Conservation (phyloP, 2,797 vertebrate genomes). For the Paguma larvata region DNA sequence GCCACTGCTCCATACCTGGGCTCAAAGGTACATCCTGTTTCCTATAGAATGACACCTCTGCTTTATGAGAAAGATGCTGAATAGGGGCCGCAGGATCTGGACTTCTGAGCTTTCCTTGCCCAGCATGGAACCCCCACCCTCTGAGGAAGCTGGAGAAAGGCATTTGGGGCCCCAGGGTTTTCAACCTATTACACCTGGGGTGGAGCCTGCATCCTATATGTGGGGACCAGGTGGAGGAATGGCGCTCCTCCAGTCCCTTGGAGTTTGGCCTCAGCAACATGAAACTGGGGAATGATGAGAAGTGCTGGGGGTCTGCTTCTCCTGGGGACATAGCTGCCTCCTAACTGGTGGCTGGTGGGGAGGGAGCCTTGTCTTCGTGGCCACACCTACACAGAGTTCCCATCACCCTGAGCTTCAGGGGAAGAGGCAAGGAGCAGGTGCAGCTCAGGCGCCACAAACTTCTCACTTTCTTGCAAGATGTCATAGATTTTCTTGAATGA, state of each 20-base stretch:
- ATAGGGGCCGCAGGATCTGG: not conserved
- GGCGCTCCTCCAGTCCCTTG: not conserved
- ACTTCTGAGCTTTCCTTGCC: not conserved
- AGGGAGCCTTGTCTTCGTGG: not conserved
- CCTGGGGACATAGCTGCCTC: not conserved
- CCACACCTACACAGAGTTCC: not conserved
- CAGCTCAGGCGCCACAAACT: not conserved
- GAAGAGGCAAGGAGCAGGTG: no score
- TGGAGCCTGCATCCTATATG: not conserved
- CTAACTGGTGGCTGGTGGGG: not conserved
- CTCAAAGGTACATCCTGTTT: not conserved
- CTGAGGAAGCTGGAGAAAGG: not conserved
- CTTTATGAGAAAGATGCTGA: not conserved
- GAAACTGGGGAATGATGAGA: not conserved
- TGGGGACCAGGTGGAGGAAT: not conserved
- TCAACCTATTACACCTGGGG: not conserved
- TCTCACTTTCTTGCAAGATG: not conserved
- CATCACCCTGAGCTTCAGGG: not conserved
- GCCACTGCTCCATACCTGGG: not conserved
- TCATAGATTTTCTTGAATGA: not conserved
- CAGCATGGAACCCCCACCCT: not conserved
- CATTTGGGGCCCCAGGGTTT: not conserved
- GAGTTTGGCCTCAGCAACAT: not conserved
- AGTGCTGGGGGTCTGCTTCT: not conserved
- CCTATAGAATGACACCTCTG: not conserved